A percentile compares a stretch with the other conserved stretches of the same genome.
Evolutionary conservation across 2,888 invertebrate genomes (phyloP).

Genomic region (Lithophane socia): DNA sequence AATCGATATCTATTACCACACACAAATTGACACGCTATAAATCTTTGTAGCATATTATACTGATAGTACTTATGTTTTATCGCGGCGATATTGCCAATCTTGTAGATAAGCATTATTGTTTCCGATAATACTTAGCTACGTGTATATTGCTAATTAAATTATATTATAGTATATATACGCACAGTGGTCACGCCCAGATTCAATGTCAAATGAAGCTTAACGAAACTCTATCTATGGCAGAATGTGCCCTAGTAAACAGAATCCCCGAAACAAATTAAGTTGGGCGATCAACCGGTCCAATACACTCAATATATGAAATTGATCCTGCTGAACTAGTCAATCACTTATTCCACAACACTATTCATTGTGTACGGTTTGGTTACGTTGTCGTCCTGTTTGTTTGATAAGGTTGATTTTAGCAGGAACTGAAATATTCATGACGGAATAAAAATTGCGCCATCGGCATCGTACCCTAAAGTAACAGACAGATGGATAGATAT

Average conservation of each 20-base stretch:
- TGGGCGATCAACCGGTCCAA: conserved; percentile 53
- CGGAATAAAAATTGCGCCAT: conserved; percentile 28
- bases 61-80: conserved; percentile 54
- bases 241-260: conserved; percentile 40
- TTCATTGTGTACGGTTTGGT: conserved; percentile 31
- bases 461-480: conserved; percentile 18
- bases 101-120: conserved; percentile 60
- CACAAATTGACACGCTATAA: conserved; percentile 51
- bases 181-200: conserved; percentile 30
- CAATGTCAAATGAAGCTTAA: conserved; percentile 26
- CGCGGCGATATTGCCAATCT: conserved; percentile 62
- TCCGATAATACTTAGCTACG: conserved; percentile 42
- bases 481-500: conserved; percentile 43
- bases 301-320: conserved; percentile 56
- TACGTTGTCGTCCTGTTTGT: conserved; percentile 19
- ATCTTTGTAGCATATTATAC: conserved; percentile 45
- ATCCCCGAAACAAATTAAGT: conserved; percentile 52
- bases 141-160: conserved; percentile 59
- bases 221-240: conserved; percentile 15
- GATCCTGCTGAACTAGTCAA: conserved; percentile 49
- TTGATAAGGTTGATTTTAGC: conserved; percentile 25
- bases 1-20: conserved; percentile 42
- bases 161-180: conserved; percentile 29
- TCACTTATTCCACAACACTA: conserved; percentile 52
- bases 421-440: conserved; percentile 33